A percentile compares a stretch with the other conserved stretches of the same genome.
These are phyloP conservation scores for Clamator glandarius DNA, from an alignment of 2,797 vertebrate species.

Conservation along the genomic window DNA sequence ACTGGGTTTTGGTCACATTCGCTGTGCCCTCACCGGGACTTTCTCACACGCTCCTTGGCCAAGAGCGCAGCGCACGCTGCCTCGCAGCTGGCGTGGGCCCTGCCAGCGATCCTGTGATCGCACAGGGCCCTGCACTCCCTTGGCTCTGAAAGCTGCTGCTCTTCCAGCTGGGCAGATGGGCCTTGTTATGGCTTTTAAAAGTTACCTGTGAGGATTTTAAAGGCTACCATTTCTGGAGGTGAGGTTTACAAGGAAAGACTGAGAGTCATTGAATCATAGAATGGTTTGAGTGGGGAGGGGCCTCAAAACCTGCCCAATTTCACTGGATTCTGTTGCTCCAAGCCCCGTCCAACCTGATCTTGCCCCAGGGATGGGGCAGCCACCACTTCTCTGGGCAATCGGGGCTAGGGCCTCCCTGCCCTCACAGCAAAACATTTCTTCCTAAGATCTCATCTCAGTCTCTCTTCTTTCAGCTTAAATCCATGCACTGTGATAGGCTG, in stretches of 20 bases:
- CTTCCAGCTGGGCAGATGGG: not conserved
- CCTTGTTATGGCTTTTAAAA: not conserved
- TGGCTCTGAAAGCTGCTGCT: not conserved
- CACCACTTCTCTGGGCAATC: no score
- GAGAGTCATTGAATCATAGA: not conserved
- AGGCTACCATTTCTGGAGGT: not conserved
- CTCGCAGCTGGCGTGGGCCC: not conserved
- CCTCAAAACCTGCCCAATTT: no score
- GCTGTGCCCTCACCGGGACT: rapidly evolving
- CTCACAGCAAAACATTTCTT: no score
- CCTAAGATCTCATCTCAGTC: no score
- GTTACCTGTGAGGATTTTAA: no score
- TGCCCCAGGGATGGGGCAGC: no score
- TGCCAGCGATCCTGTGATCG: not conserved
- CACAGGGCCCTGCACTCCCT: not conserved
- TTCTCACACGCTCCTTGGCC: not conserved
- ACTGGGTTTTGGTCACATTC: not conserved
- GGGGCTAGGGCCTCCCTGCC: no score
- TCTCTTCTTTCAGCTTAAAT: no score
- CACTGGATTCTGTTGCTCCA: no score
- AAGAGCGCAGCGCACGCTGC: not conserved
- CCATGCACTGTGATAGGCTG: rapidly evolving
- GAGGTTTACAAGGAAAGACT: not conserved
- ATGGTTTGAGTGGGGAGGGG: no score
- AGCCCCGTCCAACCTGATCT: no score